Conservation (phyloP, 2,797 vertebrate species). For the Rhabdophis nuchalis region DNA sequence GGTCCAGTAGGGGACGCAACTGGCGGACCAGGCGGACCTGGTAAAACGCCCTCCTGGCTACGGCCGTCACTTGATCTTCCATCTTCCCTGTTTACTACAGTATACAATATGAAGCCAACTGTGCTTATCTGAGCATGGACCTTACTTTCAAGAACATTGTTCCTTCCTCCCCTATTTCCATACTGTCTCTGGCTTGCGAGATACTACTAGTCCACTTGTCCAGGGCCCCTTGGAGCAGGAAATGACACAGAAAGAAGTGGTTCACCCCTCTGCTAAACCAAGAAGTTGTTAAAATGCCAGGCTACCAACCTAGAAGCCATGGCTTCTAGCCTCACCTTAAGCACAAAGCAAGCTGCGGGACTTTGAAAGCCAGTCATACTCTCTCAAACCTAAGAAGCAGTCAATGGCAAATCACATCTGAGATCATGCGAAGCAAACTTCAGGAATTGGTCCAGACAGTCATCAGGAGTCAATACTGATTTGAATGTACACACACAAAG, state of each 20-base stretch:
- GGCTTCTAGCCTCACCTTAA: neutral
- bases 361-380: neutral
- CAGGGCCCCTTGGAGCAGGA: neutral
- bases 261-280: neutral
- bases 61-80: too few relatives aligned
- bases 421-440: neutral
- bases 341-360: neutral
- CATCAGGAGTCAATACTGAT: neutral
- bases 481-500: neutral
- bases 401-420: neutral
- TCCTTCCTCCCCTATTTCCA: neutral
- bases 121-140: neutral
- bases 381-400: neutral
- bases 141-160: neutral
- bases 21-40: too few relatives aligned
- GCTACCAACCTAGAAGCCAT: neutral
- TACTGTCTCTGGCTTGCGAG: neutral
- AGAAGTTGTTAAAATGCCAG: neutral
- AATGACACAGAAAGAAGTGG: neutral
- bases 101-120: neutral
- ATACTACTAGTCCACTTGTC: neutral
- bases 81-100: neutral
- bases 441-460: neutral
- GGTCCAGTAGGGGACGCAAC: too few relatives aligned
- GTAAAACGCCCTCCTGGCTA: too few relatives aligned